Evolutionary conservation across 1,140 invertebrate species (phyloP), one percentile per base, ranked within the genome.

Genomic region (Brachionus calyciflorus): DNA sequence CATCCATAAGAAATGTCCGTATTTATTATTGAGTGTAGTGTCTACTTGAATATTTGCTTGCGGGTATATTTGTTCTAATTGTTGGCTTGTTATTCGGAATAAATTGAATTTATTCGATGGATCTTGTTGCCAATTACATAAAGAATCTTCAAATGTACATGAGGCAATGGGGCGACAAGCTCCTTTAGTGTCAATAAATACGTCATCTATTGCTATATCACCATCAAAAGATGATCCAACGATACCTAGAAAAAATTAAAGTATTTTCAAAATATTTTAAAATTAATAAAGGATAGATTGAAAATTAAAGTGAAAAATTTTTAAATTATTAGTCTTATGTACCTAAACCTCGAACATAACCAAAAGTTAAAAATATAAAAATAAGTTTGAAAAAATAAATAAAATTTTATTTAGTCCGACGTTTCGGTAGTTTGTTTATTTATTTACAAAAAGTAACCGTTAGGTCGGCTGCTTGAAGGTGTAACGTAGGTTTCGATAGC

Each of bases 181-280:
- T 19, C 33, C 30, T 30, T 33, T 51, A 1, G 78, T 21, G 12
- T 70, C 14, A 37, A 81, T 78, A 9, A 19, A 78, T 21, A 91
- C 86, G 77, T 91, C 90, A 82, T 91, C 90, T 17, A 91, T 87
- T 9, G 90, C 90, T 79, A 91, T 90, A 79, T 91, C 89, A 17
- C 90, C 90, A 80, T 90, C 83, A 65, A 86, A 88, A 76, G 89
- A 90, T 73, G 85, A 86, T 6, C 90, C 90, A 7, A 90, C 86
- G 63, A 86, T 86, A 1, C 87, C 90, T n/a, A n/a, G n/a, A n/a
- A n/a, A n/a, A n/a, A n/a, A n/a, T n/a, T n/a, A n/a, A n/a, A n/a
- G n/a, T n/a, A n/a, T n/a, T n/a, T n/a, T n/a, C n/a, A n/a, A n/a
- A n/a, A n/a, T n/a, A n/a, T n/a, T n/a, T n/a, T n/a, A n/a, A n/a